These are phyloP conservation scores for Perca fluviatilis DNA, from an alignment of 2,113 vertebrate species.

Conservation along the genomic window DNA sequence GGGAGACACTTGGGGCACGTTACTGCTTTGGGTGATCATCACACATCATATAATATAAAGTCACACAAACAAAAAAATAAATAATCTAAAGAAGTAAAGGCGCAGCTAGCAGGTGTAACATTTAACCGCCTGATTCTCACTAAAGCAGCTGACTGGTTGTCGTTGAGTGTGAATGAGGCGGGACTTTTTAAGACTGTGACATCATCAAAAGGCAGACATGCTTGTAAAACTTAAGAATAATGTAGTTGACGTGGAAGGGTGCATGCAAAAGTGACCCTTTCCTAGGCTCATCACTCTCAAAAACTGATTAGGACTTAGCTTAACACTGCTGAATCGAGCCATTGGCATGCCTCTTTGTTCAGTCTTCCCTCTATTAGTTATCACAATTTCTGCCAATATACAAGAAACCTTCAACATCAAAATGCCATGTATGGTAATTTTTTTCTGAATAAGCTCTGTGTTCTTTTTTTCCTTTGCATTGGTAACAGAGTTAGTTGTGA, in stretches of 20 bases:
- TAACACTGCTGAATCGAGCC: slow-evolving; percentile 22
- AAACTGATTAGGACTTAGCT: slow-evolving; percentile 2
- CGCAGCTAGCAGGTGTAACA: slow-evolving; percentile 15
- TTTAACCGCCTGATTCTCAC: slow-evolving; percentile 1
- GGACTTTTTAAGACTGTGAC: slow-evolving; percentile 37
- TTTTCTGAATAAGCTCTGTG: background rate
- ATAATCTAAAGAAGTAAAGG: background rate
- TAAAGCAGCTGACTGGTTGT: background rate
- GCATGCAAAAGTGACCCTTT: slow-evolving; percentile 15
- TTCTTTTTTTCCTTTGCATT: background rate
- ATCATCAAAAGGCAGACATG: slow-evolving; percentile 47
- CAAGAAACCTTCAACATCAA: background rate
- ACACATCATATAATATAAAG: background rate
- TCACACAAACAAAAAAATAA: background rate
- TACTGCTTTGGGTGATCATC: background rate
- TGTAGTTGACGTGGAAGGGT: background rate
- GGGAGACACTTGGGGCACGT: slow-evolving; percentile 1
- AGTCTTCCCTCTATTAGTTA: background rate
- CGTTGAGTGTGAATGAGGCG: background rate
- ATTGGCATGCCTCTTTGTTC: background rate
- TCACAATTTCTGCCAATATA: background rate
- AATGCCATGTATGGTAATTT: background rate
- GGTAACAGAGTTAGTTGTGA: background rate
- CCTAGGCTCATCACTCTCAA: background rate
- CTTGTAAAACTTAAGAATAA: slow-evolving; percentile 26